Evolutionary conservation across 2,113 vertebrate genomes (phyloP).

Genomic region (Oncorhynchus mykiss): DNA sequence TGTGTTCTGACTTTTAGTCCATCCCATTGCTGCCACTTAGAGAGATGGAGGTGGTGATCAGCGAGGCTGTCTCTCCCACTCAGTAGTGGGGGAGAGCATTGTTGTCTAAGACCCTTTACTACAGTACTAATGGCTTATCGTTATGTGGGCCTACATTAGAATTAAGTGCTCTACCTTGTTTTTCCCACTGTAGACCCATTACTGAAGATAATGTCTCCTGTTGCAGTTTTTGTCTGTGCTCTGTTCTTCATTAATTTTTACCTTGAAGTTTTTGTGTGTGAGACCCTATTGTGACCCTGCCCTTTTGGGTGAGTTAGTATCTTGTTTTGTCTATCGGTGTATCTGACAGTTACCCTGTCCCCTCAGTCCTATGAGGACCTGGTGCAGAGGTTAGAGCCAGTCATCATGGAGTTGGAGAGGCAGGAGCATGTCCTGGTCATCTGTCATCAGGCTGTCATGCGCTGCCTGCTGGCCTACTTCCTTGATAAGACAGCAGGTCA

Average conservation of each 20-base stretch:
- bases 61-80: neutral
- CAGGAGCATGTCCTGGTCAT: slow-evolving; percentile 97
- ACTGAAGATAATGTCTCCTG: too few relatives aligned
- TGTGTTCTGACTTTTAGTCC: slow-evolving; percentile 44
- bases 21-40: slow-evolving; percentile 18
- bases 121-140: neutral
- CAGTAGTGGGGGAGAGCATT: neutral
- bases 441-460: slow-evolving; percentile 98
- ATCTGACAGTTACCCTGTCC: neutral
- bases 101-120: neutral
- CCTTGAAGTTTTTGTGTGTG: neutral
- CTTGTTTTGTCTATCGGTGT: neutral
- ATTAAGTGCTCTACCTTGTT: slow-evolving; percentile 7
- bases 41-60: slow-evolving; percentile 44
- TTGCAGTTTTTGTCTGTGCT: neutral
- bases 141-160: neutral
- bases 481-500: slow-evolving; percentile 93
- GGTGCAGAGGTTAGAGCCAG: slow-evolving; percentile 94
- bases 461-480: slow-evolving; percentile 95
- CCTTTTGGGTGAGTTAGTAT: neutral
- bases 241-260: neutral
- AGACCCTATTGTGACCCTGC: neutral
- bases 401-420: slow-evolving; percentile 98
- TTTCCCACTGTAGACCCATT: neutral
- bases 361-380: slow-evolving; percentile 95